phyloP scores from a whole-genome alignment of 2,797 vertebrate genomes.

The Chanos chanos region DNA sequence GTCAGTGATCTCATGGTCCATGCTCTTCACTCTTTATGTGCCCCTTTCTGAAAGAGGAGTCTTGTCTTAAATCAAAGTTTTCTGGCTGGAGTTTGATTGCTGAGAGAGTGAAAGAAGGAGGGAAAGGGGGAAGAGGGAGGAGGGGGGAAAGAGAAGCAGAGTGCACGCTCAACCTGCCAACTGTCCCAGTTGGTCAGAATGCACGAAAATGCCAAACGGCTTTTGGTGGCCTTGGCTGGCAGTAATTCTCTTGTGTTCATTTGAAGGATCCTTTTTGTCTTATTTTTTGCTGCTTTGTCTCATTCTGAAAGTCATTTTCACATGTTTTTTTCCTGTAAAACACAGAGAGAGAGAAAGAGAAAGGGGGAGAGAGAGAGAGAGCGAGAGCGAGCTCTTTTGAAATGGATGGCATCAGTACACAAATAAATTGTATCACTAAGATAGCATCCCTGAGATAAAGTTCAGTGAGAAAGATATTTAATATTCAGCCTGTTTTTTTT shows the following conservation, averaged over 20 bases:
- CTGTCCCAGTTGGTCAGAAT: slow-evolving; percentile 36
- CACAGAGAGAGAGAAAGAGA: too few relatives aligned
- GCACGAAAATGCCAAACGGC: slow-evolving; percentile 18
- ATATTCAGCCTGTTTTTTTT: too few relatives aligned
- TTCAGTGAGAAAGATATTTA: too few relatives aligned
- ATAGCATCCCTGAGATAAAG: too few relatives aligned
- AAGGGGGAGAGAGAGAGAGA: too few relatives aligned
- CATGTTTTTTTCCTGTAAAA: too few relatives aligned
- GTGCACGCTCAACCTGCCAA: slow-evolving; percentile 33
- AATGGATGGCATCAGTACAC: too few relatives aligned
- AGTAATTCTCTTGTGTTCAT: slow-evolving; percentile 7
- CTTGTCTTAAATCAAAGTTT: slow-evolving; percentile 56
- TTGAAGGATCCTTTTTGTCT: slow-evolving; percentile 19
- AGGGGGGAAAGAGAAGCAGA: slow-evolving; percentile 19
- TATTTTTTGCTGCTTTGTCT: too few relatives aligned
- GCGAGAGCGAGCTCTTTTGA: too few relatives aligned
- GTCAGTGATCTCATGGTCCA: slow-evolving; percentile 53
- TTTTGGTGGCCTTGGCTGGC: background rate
- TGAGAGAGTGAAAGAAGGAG: slow-evolving; percentile 37
- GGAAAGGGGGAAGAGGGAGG: slow-evolving; percentile 37
- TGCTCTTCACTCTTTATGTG: slow-evolving; percentile 47
- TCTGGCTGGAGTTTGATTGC: slow-evolving; percentile 42
- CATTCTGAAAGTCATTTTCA: too few relatives aligned
- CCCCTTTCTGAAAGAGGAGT: slow-evolving; percentile 48
- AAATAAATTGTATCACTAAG: too few relatives aligned